These are phyloP conservation scores for Leptura quadrifasciata DNA, from an alignment of 2,888 invertebrate genomes.

Conservation along the genomic window DNA sequence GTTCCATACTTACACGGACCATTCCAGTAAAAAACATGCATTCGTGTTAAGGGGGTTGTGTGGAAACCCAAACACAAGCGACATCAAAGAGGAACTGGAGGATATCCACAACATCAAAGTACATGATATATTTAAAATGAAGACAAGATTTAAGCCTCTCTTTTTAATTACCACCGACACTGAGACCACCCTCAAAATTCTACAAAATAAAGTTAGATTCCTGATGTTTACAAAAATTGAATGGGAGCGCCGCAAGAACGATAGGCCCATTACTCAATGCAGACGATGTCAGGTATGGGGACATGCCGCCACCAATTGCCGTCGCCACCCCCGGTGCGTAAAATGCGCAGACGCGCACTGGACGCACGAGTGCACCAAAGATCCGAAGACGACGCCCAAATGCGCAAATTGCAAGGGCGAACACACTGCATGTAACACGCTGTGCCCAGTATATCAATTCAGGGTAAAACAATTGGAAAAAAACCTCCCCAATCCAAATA, in stretches of 20 bases:
- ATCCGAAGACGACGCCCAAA: background rate
- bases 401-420: conserved; percentile 16
- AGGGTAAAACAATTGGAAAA: too few species aligned
- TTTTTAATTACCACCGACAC: too few species aligned
- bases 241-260: background rate
- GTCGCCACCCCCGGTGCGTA: background rate
- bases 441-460: background rate
- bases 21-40: too few species aligned
- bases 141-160: background rate
- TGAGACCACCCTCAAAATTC: too few species aligned
- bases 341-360: conserved; percentile 15
- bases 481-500: too few species aligned
- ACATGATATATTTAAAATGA: background rate
- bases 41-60: too few species aligned
- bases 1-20: too few species aligned
- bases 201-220: background rate
- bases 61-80: too few species aligned
- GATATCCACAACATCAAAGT: too few species aligned
- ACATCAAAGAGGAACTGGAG: too few species aligned
- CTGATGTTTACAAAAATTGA: background rate
- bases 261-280: conserved; percentile 42
- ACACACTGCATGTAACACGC: background rate
- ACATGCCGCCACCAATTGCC: background rate
- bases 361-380: background rate
- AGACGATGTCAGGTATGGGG: background rate